Percentiles rank a stretch among this genome's conserved stretches.
Conservation (phyloP, 1,140 invertebrate species). For the Micrasema longulum region DNA sequence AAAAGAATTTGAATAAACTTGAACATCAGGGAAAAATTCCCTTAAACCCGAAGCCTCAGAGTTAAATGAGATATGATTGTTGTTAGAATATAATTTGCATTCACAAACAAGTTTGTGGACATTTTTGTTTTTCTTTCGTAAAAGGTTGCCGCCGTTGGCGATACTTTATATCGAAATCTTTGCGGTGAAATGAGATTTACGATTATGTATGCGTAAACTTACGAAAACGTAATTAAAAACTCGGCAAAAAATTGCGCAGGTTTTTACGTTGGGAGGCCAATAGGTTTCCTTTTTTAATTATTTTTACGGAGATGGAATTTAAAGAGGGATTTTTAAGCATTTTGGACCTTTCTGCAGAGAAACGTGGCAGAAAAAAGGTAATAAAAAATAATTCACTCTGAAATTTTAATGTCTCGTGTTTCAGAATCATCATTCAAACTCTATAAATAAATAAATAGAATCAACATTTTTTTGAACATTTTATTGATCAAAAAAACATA, state of each 20-base stretch:
- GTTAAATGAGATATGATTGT: conserved; percentile 53
- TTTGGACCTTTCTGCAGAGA: conserved; percentile 11
- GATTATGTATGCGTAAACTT: conserved; percentile 39
- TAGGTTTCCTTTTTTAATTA: conserved; percentile 36
- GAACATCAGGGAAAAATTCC: conserved; percentile 33
- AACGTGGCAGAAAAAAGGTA: neutral
- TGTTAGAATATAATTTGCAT: conserved; percentile 52
- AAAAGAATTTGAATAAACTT: conserved; percentile 48
- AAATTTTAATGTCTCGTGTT: no score
- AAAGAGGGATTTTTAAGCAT: conserved; percentile 23
- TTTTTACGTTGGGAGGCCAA: conserved; percentile 12
- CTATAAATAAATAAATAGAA: no score
- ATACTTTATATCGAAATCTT: conserved; percentile 36
- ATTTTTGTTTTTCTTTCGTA: conserved; percentile 32
- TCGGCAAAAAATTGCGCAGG: conserved; percentile 3
- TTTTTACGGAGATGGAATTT: conserved; percentile 29
- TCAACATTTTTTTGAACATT: no score
- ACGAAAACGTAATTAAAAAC: conserved; percentile 35
- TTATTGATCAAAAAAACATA: no score
- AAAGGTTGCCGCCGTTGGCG: conserved; percentile 19
- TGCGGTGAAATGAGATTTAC: conserved; percentile 32
- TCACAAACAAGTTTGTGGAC: conserved; percentile 46
- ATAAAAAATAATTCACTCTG: conserved; percentile 16
- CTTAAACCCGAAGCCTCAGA: conserved; percentile 10
- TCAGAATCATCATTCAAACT: no score